Base-by-base conservation (phyloP, 1,140 invertebrate species). In the Semibalanus balanoides region DNA sequence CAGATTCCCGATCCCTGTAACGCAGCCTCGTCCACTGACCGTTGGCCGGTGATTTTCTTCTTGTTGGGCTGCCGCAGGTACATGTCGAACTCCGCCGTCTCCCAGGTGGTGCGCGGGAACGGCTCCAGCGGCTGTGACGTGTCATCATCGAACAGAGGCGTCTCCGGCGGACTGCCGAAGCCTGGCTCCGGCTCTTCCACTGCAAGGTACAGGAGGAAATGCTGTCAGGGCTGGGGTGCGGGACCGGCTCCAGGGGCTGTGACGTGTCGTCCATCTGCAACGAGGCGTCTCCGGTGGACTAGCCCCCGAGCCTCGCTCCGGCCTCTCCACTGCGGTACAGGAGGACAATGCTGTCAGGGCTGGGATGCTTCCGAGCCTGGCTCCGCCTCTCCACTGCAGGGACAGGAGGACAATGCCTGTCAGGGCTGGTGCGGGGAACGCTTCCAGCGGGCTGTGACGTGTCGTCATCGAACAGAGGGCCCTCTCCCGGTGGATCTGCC, bases 21-120 rank as follows among this genome's bases (percentile, higher is more conserved):
- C 19, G 27, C 31, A 25, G 31, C 40, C 3, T 75, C 3, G 0
- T 74, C n/a, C 22, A 70, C 72, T 76, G 80, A 88, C 88, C 90
- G 87, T 81, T 96, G 94, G 9, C 94, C 94, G 0, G 97, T 98
- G 76, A 99, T 94, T 84, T 97, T 98, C 87, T 99, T 99, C 83
- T 99, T 99, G 80, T 94, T 95, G 9, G 96, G 96, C 81, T 97
- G 94, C 27, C 96, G 86, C 35, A 99, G 85, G 77, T 97, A 93
- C 90, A 99, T 93, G 82, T 98, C 95, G 96, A 96, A 99, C 30
- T 94, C 94, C n/a, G 93, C 90, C 0, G 89, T 93, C 0, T 85
- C 84, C 80, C 92, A 95, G 71, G 88, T 88, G 0, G 90, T 88
- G 74, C 94, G 87, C 7, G 93, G 93, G 83, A 97, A 99, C 30